Base-by-base conservation (phyloP, 1,140 invertebrate genomes). In the Nymphalis io region DNA sequence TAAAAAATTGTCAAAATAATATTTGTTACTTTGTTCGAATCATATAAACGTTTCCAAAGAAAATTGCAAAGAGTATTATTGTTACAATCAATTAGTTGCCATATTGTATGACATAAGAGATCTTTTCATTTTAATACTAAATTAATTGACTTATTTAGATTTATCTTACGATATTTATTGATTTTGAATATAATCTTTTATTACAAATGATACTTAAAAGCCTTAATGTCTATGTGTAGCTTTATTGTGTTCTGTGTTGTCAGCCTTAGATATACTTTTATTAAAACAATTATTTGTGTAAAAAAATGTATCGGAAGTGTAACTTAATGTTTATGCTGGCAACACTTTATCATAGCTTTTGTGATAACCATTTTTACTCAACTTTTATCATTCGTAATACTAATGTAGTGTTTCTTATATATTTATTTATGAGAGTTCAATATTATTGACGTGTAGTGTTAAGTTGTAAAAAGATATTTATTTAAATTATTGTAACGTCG, bases 301-400 rank as follows among this genome's bases (percentile, higher is more conserved):
- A 3, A 18, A 15, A 18, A 18, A 11, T 20, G 2, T 18, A 4
- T 18, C 3, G n/a, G 16, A 16, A 48, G 8, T 21, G 5, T 53
- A 23, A 11, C n/a, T n/a, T 21, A 53, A 53, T 21, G n/a, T 20
- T 46, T 4, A 23, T 48, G 27, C 44, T 62, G 60, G 60, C 60
- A 62, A 51, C 44, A 62, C 44, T 62, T 42, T 48, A 8, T 60
- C 58, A 60, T 21, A 62, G 60, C 60, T 62, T 62, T 62, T 62
- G 44, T 62, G 60, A 62, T 62, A 62, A 62, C 60, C 23, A 18
- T 62, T 48, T 62, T 51, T 62, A 62, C 21, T 62, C 44, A 46
- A 46, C 48, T 53, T 53, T 53, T 53, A 53, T 21, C 48, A 53
- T 53, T 53, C 48, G 18, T 53, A 53, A 20, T 23, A 33, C 27